Percentiles rank a stretch among this genome's conserved stretches.
These are phyloP conservation scores for Drosophila carrolli DNA, from an alignment of 1,140 invertebrate species.

Conservation along the genomic window DNA sequence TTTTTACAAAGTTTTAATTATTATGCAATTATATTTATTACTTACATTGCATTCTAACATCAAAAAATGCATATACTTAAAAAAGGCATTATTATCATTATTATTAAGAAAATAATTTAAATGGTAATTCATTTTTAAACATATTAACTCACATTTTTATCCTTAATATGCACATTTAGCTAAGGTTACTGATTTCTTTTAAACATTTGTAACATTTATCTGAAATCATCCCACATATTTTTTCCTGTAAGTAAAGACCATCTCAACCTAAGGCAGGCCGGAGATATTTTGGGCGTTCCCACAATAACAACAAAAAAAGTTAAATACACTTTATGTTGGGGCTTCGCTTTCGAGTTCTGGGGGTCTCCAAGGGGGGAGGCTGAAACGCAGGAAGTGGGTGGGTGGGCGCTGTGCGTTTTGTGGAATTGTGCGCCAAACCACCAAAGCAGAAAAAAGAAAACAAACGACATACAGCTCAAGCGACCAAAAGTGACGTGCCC, in stretches of 20 bases:
- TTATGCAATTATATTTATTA: too few species aligned
- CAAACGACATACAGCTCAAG: constrained; percentile 62
- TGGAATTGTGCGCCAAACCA: constrained; percentile 68
- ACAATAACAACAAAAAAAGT: constrained; percentile 55
- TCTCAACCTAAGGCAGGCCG: constrained; percentile 56
- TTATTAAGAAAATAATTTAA: neutral
- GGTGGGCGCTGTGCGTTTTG: constrained; percentile 30
- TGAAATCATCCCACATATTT: too few species aligned
- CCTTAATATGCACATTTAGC: neutral
- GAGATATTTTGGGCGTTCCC: constrained; percentile 66
- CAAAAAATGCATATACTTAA: too few species aligned
- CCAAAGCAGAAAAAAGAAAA: constrained; percentile 55
- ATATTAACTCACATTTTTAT: neutral
- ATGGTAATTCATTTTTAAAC: neutral
- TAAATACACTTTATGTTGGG: constrained; percentile 79
- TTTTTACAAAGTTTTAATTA: too few species aligned
- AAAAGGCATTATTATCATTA: too few species aligned
- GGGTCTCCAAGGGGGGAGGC: constrained; percentile 19
- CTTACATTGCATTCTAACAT: too few species aligned
- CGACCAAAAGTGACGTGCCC: constrained; percentile 74
- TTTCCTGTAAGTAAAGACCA: constrained; percentile 12
- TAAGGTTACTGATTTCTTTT: too few species aligned
- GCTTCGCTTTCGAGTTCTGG: constrained; percentile 16
- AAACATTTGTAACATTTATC: too few species aligned
- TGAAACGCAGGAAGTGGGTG: constrained; percentile 8